A percentile compares a stretch with the other conserved stretches of the same genome.
Conservation (phyloP, 2,113 vertebrate species). For the Aramus guarauna region DNA sequence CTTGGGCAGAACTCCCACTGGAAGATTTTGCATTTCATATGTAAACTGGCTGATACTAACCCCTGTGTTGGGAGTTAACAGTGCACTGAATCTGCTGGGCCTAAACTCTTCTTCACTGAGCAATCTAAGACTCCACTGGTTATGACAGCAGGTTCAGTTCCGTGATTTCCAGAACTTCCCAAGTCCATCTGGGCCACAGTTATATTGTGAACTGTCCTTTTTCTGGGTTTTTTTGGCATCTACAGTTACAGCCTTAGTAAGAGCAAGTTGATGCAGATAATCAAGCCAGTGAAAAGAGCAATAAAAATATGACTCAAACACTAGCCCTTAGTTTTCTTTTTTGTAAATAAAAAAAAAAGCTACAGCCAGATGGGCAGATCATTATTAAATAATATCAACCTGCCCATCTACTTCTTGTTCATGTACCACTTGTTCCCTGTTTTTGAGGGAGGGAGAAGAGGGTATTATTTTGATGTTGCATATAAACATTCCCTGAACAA, state of each 20-base stretch:
- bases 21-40: not conserved
- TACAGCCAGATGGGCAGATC: not conserved
- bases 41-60: not conserved
- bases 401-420: not conserved
- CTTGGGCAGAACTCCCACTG: not conserved
- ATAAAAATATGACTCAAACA: not conserved
- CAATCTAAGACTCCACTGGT: not conserved
- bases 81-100: not conserved
- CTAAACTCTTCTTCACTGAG: not conserved
- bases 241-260: not conserved
- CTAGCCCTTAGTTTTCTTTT: not conserved
- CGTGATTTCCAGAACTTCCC: not conserved
- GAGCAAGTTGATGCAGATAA: not conserved
- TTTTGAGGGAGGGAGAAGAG: not conserved
- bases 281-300: not conserved
- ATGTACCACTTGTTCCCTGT: not conserved
- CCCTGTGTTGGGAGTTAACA: not conserved
- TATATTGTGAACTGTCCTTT: not conserved
- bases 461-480: not conserved
- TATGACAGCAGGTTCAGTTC: not conserved
- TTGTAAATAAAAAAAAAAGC: not conserved
- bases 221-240: not conserved
- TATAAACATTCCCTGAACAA: not conserved
- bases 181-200: not conserved
- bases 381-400: not conserved